phyloP scores from a whole-genome alignment of 2,113 vertebrate genomes.

The Cardinalis cardinalis region DNA sequence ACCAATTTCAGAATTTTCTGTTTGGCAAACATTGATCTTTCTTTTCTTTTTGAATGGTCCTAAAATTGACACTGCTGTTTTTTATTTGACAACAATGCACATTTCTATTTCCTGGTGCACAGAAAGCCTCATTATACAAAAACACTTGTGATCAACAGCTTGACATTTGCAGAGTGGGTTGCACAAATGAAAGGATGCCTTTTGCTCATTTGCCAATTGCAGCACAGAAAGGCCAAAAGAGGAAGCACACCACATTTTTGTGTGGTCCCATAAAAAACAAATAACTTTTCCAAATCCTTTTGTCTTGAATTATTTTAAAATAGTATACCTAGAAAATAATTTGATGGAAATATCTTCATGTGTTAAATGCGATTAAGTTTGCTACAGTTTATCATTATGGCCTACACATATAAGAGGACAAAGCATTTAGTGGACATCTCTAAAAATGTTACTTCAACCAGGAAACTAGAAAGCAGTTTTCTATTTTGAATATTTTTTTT shows the following conservation, averaged over 20 bases:
- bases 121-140: not conserved
- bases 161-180: not conserved
- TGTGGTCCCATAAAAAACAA: not conserved
- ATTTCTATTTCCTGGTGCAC: slow-evolving; percentile 32
- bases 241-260: not conserved
- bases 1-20: not conserved
- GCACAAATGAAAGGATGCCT: not conserved
- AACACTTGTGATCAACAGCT: not conserved
- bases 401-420: not conserved
- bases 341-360: not conserved
- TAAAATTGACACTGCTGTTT: not conserved
- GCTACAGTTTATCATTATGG: not conserved
- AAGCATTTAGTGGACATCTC: not conserved
- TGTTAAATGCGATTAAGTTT: not conserved
- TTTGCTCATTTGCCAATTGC: not conserved
- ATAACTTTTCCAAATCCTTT: not conserved
- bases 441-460: not conserved
- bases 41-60: not conserved
- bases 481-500: not conserved
- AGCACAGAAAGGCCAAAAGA: not conserved
- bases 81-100: slow-evolving; percentile 28
- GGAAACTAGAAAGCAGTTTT: not conserved
- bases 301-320: not conserved
- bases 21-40: not conserved
- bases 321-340: not conserved